phyloP scores from a whole-genome alignment of 2,113 vertebrate genomes.

The Siniperca knerii region DNA sequence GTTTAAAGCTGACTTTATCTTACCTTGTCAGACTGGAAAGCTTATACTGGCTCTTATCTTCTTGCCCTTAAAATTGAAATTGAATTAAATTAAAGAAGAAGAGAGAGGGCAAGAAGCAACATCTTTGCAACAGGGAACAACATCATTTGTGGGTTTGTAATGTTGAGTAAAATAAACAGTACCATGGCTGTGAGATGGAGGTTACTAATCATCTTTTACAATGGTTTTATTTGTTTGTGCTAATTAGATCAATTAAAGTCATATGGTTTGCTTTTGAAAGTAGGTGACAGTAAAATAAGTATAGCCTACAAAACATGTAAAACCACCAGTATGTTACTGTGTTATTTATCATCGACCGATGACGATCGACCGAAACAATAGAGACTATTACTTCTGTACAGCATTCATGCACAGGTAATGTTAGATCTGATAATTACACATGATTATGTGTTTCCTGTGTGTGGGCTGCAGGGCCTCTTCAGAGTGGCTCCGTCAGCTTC shows the following conservation, averaged over 20 bases:
- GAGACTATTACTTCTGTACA: background rate
- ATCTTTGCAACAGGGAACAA: background rate
- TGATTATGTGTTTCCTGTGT: slow-evolving; percentile 50
- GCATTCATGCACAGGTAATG: background rate
- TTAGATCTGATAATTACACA: slow-evolving; percentile 32
- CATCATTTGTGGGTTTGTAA: background rate
- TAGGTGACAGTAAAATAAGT: background rate
- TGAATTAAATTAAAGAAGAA: background rate
- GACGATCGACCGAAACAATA: background rate
- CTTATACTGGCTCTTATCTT: background rate
- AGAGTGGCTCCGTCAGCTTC: slow-evolving; percentile 97
- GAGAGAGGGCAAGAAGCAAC: background rate
- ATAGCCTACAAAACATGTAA: background rate
- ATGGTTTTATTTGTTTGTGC: slow-evolving; percentile 1
- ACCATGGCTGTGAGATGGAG: background rate
- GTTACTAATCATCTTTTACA: background rate
- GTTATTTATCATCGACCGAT: background rate
- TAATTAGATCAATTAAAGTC: background rate
- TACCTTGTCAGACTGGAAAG: too few species aligned
- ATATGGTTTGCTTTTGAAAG: background rate
- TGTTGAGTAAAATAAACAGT: background rate
- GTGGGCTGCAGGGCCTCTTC: slow-evolving; percentile 91
- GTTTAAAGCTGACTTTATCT: background rate
- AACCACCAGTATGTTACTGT: background rate
- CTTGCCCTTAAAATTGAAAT: slow-evolving; percentile 7